phyloP scores from a whole-genome alignment of 2,888 invertebrate species.

The Eupithecia subfuscata region DNA sequence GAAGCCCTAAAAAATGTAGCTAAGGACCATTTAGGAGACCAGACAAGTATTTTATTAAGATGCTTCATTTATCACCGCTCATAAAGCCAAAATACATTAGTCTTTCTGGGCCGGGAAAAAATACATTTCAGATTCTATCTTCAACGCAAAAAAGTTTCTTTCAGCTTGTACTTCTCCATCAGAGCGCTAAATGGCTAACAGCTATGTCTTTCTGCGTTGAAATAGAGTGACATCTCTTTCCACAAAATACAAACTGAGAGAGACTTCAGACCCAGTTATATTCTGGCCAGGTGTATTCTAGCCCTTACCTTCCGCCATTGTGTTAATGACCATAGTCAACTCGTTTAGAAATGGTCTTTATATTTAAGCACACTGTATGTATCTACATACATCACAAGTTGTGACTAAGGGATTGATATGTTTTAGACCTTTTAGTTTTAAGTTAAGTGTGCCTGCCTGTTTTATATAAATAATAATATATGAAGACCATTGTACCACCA shows the following conservation, averaged over 20 bases:
- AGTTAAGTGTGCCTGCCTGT: slow-evolving; percentile 69
- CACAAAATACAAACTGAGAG: too few relatives aligned
- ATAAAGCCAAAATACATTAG: neutral
- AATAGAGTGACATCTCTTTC: too few relatives aligned
- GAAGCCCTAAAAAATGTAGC: neutral
- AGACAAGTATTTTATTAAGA: neutral
- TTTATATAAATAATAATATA: slow-evolving; percentile 48
- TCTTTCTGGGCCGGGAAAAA: neutral
- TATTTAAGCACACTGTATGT: slow-evolving; percentile 50
- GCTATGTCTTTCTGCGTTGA: too few relatives aligned
- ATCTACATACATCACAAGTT: slow-evolving; percentile 75
- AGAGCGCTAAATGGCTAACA: too few relatives aligned
- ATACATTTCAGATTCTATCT: too few relatives aligned
- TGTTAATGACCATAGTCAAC: neutral
- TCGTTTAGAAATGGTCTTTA: slow-evolving; percentile 11
- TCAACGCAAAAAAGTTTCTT: too few relatives aligned
- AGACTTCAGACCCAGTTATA: too few relatives aligned
- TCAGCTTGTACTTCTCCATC: too few relatives aligned
- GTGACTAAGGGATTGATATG: slow-evolving; percentile 72
- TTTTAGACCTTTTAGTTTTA: slow-evolving; percentile 67
- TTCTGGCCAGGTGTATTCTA: too few relatives aligned
- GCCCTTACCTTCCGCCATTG: neutral
- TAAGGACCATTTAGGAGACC: neutral
- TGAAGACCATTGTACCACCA: slow-evolving; percentile 35
- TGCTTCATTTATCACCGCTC: too few relatives aligned